A percentile compares a stretch with the other conserved stretches of the same genome.
Conservation (phyloP, 2,113 vertebrate genomes). For the Narcine bancroftii region DNA sequence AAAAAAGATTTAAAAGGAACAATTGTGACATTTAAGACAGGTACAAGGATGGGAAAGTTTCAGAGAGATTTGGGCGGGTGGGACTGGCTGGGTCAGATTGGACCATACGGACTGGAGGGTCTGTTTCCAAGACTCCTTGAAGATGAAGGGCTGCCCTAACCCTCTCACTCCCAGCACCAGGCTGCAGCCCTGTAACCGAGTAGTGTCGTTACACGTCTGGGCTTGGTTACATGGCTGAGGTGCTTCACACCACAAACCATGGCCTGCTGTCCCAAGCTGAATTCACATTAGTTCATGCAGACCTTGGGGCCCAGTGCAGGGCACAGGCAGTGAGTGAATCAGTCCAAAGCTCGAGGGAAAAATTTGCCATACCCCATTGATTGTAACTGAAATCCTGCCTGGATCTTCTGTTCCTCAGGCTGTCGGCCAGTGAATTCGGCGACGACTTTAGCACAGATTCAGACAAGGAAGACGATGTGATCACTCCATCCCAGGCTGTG, state of each 20-base stretch:
- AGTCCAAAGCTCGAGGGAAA: not conserved
- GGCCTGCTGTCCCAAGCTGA: not conserved
- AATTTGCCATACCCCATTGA: conserved; percentile 53
- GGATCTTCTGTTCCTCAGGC: conserved; percentile 45
- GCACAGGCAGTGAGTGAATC: not conserved
- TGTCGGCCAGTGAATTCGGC: conserved; percentile 52
- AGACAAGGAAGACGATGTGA: conserved; percentile 54
- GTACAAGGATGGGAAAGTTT: too few relatives aligned
- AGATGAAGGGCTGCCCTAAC: not conserved
- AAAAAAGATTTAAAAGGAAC: too few relatives aligned
- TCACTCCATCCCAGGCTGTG: conserved; percentile 65
- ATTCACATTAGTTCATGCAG: not conserved
- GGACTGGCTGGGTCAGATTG: too few relatives aligned
- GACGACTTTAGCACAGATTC: conserved; percentile 42
- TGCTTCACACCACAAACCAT: not conserved
- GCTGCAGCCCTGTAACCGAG: not conserved
- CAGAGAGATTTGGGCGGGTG: too few relatives aligned
- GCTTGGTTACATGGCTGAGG: not conserved
- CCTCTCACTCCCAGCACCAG: not conserved
- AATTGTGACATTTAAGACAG: too few relatives aligned
- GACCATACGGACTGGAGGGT: too few relatives aligned
- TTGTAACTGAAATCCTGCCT: conserved; percentile 40
- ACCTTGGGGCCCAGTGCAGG: not conserved
- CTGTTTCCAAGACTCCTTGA: too few relatives aligned
- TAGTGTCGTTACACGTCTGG: not conserved